phyloP scores from a whole-genome alignment of 2,113 vertebrate genomes.

The Zootoca vivipara region DNA sequence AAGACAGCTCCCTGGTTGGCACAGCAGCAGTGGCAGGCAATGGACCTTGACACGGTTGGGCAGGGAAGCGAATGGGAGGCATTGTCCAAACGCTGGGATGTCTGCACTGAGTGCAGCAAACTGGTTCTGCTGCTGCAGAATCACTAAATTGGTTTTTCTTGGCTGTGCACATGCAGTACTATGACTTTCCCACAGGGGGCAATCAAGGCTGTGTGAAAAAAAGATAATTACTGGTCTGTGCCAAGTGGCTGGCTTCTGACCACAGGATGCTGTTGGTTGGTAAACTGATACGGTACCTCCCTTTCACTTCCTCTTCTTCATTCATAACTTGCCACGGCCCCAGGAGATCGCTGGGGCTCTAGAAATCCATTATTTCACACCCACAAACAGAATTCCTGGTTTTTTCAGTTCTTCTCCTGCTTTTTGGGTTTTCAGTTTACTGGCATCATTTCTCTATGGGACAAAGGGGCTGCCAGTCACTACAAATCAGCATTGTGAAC shows the following conservation, averaged over 20 bases:
- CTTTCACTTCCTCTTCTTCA: not conserved
- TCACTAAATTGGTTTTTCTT: not conserved
- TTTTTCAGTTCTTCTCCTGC: not conserved
- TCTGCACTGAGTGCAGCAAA: not conserved
- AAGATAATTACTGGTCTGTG: not conserved
- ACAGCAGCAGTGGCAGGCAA: not conserved
- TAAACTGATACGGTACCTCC: not conserved
- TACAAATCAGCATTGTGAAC: not conserved
- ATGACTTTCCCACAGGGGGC: not conserved
- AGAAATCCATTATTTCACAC: not conserved
- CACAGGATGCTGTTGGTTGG: not conserved
- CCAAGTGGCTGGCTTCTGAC: not conserved
- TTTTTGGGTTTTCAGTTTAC: not conserved
- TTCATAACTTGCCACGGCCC: not conserved
- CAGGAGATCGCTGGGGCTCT: not conserved
- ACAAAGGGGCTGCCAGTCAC: not conserved
- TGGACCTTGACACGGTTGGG: too few relatives aligned
- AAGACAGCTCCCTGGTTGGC: not conserved
- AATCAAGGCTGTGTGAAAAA: not conserved
- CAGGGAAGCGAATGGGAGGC: too few relatives aligned
- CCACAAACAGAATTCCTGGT: too few relatives aligned
- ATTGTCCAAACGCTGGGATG: not conserved
- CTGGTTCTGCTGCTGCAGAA: not conserved
- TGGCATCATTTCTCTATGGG: not conserved
- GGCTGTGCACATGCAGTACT: not conserved